Evolutionary conservation across 2,888 invertebrate species (phyloP).

Genomic region (Chelonus formosanus): DNA sequence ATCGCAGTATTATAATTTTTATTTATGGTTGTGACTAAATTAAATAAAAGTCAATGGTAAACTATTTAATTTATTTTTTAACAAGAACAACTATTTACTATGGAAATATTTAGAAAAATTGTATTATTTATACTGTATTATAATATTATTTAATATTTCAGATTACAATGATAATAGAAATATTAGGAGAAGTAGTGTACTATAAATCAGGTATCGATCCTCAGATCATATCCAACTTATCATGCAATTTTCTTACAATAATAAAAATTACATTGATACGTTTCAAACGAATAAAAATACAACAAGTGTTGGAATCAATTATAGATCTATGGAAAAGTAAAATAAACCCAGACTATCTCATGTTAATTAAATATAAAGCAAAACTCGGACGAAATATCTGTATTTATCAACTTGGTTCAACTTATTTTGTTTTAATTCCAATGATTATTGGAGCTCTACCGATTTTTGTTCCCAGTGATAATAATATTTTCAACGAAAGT

Average conservation of each 20-base stretch:
- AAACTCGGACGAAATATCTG: slow-evolving; percentile 3
- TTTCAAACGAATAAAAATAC: background rate
- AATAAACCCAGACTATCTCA: background rate
- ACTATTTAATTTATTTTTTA: too few species aligned
- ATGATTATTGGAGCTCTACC: background rate
- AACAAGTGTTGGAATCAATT: background rate
- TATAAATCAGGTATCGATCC: background rate
- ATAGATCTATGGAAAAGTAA: background rate
- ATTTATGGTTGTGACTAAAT: too few species aligned
- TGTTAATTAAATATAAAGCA: background rate
- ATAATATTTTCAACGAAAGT: background rate
- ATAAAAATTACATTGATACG: slow-evolving; percentile 13
- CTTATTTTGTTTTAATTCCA: background rate
- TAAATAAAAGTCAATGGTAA: too few species aligned
- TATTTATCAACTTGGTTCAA: slow-evolving; percentile 12
- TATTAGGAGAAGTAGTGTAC: background rate
- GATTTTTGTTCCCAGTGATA: background rate
- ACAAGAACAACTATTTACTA: too few species aligned
- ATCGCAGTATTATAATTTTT: too few species aligned
- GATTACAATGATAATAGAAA: background rate
- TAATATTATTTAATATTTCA: background rate
- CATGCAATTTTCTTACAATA: background rate
- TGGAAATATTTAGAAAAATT: too few species aligned
- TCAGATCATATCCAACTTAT: slow-evolving; percentile 4
- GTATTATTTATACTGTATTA: background rate